Base-by-base conservation (phyloP, 2,797 vertebrate genomes). In the Zalophus californianus region DNA sequence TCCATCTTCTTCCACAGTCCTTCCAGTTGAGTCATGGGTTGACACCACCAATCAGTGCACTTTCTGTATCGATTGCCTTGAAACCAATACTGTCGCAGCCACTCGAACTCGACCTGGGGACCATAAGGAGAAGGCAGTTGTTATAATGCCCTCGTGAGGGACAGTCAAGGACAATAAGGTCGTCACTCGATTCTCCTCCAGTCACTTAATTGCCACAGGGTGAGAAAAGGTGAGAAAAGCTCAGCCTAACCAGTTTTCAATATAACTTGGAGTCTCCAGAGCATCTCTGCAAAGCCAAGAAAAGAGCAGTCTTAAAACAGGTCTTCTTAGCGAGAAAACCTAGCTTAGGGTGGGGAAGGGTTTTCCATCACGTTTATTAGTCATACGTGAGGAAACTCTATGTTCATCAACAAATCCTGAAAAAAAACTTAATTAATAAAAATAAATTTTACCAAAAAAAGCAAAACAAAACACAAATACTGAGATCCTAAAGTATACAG, bases 31-130 rank as follows among this genome's bases (percentile, higher is more conserved):
- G 99, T 98, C 99, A 99, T 99, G 58, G 99, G 99, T 94, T 99
- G 98, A 95, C 98, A 99, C 99, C 99, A 99, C 99, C 99, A 99
- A 95, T 99, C 99, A 91, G 99, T 99, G 98, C 99, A 99, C 60
- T 99, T 99, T 96, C 98, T 98, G 94, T 99, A 99, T 27, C 99
- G 99, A 96, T 98, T 99, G 95, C 99, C 99, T 99, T 99, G 99
- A 98, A 99, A 99, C 99, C 99, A 99, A 98, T 99, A 99, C 98
- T 99, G 99, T 75, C 99, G 98, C 96, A 99, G 99, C 99, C 99
- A 99, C 97, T 99, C 99, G 94, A 99, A 99, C 98, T 99, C 99
- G 80, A 99, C 99, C 99, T 99, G 98, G 35, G 95, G 84, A 58
- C 70, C 87, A 70, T 9, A 96, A 93, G 90, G 58, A 95, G 60